Evolutionary conservation across 2,113 vertebrate species (phyloP).

Genomic region (Sceloporus undulatus): DNA sequence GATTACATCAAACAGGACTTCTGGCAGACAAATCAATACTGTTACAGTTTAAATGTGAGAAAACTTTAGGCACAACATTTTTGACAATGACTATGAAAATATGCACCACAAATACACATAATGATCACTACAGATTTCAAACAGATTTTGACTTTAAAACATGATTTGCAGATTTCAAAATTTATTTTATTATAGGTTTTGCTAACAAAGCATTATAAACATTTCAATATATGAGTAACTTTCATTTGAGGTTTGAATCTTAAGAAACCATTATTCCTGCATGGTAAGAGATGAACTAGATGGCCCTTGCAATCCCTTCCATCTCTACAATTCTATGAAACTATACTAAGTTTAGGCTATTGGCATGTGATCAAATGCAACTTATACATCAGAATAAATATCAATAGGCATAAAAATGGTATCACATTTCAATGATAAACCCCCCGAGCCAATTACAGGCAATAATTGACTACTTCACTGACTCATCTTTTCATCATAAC

Average conservation of each 20-base stretch:
- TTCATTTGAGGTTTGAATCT: conserved; percentile 19
- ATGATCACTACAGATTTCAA: conserved; percentile 23
- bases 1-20: conserved; percentile 25
- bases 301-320: no score
- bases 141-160: conserved; percentile 13
- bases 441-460: neutral
- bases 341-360: conserved; percentile 22
- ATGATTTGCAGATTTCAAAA: neutral
- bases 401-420: neutral
- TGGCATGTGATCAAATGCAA: conserved; percentile 16
- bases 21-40: neutral
- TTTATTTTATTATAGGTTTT: conserved; percentile 1
- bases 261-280: neutral
- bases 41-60: conserved; percentile 2
- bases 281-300: no score
- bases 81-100: neutral
- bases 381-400: neutral
- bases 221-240: neutral
- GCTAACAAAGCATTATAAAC: neutral
- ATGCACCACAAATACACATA: neutral
- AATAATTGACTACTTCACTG: conserved; percentile 31
- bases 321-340: neutral
- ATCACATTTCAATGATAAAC: neutral
- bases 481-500: neutral
- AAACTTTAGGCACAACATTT: neutral